Conservation (phyloP, 2,888 invertebrate species). For the Philonicus albiceps region DNA sequence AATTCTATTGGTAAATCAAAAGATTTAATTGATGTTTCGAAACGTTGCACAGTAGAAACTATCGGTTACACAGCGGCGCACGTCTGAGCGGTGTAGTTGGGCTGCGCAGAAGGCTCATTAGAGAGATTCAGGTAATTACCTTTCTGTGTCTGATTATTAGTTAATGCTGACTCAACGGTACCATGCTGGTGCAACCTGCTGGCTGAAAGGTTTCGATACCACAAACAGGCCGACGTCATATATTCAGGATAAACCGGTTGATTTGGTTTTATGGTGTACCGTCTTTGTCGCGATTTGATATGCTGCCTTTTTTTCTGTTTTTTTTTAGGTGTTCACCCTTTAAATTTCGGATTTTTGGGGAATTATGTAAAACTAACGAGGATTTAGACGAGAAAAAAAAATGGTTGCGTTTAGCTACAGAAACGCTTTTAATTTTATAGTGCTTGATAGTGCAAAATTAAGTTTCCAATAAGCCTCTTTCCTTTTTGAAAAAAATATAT, state of each 20-base stretch:
- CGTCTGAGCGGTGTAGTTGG: neutral
- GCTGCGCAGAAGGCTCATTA: neutral
- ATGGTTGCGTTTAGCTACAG: too few relatives aligned
- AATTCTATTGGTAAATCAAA: neutral
- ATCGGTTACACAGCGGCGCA: neutral
- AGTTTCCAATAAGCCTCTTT: too few relatives aligned
- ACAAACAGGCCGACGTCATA: neutral
- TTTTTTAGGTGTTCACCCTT: neutral
- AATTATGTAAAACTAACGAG: neutral
- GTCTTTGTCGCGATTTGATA: neutral
- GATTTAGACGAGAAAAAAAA: too few relatives aligned
- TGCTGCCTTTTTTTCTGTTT: too few relatives aligned
- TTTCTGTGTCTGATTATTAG: neutral
- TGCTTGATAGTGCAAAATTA: too few relatives aligned
- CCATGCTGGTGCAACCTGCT: neutral
- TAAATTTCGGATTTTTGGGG: neutral
- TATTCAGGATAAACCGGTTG: neutral
- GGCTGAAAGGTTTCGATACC: neutral
- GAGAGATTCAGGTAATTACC: constrained; percentile 14
- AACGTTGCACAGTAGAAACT: neutral
- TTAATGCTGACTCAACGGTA: neutral
- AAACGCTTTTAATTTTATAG: too few relatives aligned
- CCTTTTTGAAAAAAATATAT: too few relatives aligned
- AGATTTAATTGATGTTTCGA: constrained; percentile 1
- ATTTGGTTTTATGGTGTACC: neutral